Evolutionary conservation across 2,888 invertebrate genomes (phyloP).

Genomic region (Lycophotia porphyrea): DNA sequence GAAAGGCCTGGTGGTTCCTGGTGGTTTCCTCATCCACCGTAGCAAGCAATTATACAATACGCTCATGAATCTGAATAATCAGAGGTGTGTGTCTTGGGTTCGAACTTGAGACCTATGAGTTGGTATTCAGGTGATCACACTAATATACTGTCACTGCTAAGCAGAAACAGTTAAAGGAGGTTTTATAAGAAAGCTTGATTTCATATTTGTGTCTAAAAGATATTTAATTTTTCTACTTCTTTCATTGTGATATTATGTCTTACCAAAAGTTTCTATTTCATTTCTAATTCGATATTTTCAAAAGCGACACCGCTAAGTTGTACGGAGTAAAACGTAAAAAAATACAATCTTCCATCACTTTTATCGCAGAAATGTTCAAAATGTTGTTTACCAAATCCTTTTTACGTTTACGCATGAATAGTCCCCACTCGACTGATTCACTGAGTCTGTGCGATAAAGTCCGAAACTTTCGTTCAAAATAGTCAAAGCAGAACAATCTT

Average conservation of each 20-base stretch:
- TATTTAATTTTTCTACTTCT: not conserved
- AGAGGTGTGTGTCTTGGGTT: too few relatives aligned
- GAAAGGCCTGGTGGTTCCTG: too few relatives aligned
- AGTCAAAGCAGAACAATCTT: conserved; percentile 73
- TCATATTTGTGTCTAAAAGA: not conserved
- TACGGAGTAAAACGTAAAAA: conserved; percentile 51
- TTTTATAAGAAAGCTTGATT: too few relatives aligned
- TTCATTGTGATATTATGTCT: not conserved
- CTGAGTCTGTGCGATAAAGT: conserved; percentile 72
- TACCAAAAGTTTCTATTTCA: not conserved
- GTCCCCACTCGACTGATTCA: conserved; percentile 74
- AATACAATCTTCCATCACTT: conserved; percentile 63
- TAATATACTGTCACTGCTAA: too few relatives aligned
- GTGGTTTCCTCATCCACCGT: too few relatives aligned
- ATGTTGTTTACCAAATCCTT: conserved; percentile 77
- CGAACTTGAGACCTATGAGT: too few relatives aligned
- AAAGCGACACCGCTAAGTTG: conserved; percentile 31
- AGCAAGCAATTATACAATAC: too few relatives aligned
- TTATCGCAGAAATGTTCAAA: conserved; percentile 70
- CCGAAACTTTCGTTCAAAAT: conserved; percentile 72
- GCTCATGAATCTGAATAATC: too few relatives aligned
- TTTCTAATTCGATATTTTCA: conserved; percentile 2
- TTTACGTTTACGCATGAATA: conserved; percentile 75
- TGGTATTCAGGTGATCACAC: too few relatives aligned
- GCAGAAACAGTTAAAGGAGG: too few relatives aligned